These are phyloP conservation scores for Parauchenoglanis ngamensis DNA, from an alignment of 2,797 vertebrate genomes.

Conservation along the genomic window DNA sequence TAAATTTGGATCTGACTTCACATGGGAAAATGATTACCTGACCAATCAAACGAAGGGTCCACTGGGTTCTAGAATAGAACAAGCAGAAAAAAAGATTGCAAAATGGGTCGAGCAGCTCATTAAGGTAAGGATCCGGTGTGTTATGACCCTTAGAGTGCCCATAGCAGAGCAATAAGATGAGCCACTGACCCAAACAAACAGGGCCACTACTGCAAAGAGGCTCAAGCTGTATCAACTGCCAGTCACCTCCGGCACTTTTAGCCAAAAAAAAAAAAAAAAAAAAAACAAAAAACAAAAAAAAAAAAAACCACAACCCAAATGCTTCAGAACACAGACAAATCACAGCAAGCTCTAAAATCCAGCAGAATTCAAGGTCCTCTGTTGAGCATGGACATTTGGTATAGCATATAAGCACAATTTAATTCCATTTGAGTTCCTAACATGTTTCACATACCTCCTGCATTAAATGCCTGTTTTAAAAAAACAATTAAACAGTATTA, in stretches of 20 bases:
- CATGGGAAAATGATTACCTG: no score
- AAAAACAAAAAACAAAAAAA: neutral
- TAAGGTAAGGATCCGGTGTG: no score
- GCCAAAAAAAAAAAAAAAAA: conserved; percentile 21
- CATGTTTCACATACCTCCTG: neutral
- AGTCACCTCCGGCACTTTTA: conserved; percentile 11
- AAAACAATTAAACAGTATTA: neutral
- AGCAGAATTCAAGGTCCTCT: neutral
- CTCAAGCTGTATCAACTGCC: conserved; percentile 9
- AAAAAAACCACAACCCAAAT: neutral
- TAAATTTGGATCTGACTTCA: no score
- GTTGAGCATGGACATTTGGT: neutral
- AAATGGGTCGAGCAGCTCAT: no score
- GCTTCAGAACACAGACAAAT: neutral
- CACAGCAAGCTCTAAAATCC: neutral
- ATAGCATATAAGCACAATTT: neutral
- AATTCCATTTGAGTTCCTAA: neutral
- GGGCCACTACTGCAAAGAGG: conserved; percentile 7
- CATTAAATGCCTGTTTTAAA: neutral
- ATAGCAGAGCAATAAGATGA: neutral
- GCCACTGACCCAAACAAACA: conserved; percentile 32
- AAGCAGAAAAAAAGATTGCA: no score
- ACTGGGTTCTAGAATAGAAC: no score
- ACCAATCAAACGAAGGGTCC: no score
- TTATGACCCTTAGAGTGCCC: neutral